Conservation (phyloP, 2,888 invertebrate genomes). For the Lepas anatifera region DNA sequence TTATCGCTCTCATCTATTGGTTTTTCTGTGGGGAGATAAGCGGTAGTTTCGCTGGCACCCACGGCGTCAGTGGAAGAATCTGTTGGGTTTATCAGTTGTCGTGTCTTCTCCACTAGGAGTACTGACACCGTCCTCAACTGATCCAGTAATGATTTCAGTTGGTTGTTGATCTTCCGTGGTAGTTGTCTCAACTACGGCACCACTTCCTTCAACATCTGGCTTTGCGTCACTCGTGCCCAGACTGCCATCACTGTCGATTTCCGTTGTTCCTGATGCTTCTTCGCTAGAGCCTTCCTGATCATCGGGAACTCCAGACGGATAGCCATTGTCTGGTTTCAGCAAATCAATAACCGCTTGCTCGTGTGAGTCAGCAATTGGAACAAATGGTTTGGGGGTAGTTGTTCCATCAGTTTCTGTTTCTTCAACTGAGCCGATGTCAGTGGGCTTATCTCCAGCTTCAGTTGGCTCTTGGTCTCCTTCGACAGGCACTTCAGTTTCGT, state of each 20-base stretch:
- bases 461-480: not conserved
- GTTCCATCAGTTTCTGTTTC: not conserved
- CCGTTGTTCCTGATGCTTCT: too few relatives aligned
- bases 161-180: constrained; percentile 16
- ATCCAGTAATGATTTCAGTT: not conserved
- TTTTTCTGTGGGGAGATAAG: constrained; percentile 22
- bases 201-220: not conserved
- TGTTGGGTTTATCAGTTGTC: constrained; percentile 18
- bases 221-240: too few relatives aligned
- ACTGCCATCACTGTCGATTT: too few relatives aligned
- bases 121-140: too few relatives aligned
- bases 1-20: constrained; percentile 17
- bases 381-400: not conserved
- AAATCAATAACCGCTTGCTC: not conserved
- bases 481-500: not conserved
- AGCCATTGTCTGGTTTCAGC: not conserved
- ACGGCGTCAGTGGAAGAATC: constrained; percentile 17
- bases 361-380: not conserved
- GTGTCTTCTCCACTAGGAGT: too few relatives aligned
- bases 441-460: constrained; percentile 2
- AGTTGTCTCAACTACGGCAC: not conserved
- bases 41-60: too few relatives aligned
- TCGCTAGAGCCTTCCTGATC: not conserved
- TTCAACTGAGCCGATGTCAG: not conserved
- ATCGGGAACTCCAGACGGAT: not conserved